A percentile compares a stretch with the other conserved stretches of the same genome.
phyloP scores from a whole-genome alignment of 2,113 vertebrate species.

The Cyanistes caeruleus region DNA sequence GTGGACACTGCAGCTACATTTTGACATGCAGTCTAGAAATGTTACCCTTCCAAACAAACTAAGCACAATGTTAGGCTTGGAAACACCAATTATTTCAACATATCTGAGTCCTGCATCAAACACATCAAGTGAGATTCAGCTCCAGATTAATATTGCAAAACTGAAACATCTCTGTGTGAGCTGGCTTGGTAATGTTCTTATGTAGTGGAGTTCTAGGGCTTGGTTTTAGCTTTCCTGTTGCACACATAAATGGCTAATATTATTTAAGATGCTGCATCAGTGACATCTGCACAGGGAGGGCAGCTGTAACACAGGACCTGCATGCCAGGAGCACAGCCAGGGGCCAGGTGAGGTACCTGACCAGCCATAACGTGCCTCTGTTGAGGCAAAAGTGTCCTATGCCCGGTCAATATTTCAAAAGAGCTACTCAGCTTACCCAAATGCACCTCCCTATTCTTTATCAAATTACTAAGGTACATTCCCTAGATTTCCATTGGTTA shows the following conservation, averaged over 20 bases:
- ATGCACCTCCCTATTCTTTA: not conserved
- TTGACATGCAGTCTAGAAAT: not conserved
- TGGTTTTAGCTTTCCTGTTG: not conserved
- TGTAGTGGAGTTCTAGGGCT: not conserved
- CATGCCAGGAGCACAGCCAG: not conserved
- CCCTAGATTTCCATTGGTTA: not conserved
- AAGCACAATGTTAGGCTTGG: not conserved
- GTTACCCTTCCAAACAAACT: not conserved
- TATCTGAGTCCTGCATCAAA: not conserved
- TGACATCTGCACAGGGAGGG: not conserved
- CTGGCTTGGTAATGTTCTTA: not conserved
- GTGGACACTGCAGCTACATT: not conserved
- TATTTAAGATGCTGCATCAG: not conserved
- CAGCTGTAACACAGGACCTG: not conserved
- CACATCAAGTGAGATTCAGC: not conserved
- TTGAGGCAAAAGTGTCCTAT: not conserved
- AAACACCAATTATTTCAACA: not conserved
- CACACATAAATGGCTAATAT: not conserved
- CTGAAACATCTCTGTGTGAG: not conserved
- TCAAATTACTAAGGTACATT: not conserved
- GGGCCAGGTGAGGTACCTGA: not conserved
- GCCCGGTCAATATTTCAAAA: not conserved
- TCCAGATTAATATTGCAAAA: not conserved
- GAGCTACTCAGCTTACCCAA: not conserved
- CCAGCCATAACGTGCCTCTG: accelerated